Conservation (phyloP, 1,140 invertebrate genomes). For the Latrodectus geometricus region DNA sequence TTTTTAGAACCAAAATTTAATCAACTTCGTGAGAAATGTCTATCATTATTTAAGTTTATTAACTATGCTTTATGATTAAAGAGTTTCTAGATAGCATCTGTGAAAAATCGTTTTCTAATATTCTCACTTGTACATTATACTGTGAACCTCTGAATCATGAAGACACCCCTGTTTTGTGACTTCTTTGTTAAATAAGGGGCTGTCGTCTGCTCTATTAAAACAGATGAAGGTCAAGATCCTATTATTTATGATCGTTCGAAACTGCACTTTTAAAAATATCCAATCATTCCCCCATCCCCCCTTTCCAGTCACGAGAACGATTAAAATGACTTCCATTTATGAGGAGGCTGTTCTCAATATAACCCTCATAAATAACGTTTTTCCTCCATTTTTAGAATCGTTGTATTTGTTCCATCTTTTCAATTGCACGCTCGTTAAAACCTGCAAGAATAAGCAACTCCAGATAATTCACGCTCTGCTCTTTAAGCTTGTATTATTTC, state of each 20-base stretch:
- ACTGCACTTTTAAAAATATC: conserved; percentile 1
- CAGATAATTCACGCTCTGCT: conserved; percentile 30
- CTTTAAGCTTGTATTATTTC: conserved; percentile 12
- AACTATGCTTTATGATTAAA: too few species aligned
- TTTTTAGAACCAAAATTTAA: too few species aligned
- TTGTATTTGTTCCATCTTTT: background rate
- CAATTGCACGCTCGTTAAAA: conserved; percentile 36
- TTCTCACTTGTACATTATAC: too few species aligned
- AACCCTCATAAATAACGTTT: conserved; percentile 34
- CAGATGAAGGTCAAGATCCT: conserved; percentile 5
- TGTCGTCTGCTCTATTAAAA: background rate
- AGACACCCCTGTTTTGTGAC: background rate
- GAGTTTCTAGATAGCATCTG: too few species aligned
- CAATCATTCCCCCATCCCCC: background rate
- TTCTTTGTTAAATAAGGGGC: background rate
- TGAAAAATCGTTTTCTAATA: too few species aligned
- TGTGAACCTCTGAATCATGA: too few species aligned
- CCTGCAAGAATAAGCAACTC: conserved; percentile 34
- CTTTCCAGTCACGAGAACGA: conserved; percentile 17
- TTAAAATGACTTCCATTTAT: conserved; percentile 43
- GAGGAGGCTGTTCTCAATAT: conserved; percentile 29
- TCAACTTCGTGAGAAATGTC: too few species aligned
- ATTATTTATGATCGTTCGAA: conserved; percentile 6
- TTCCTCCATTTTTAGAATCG: background rate
- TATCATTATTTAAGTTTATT: too few species aligned